phyloP scores from a whole-genome alignment of 2,113 vertebrate species.

The Arvicanthis niloticus region DNA sequence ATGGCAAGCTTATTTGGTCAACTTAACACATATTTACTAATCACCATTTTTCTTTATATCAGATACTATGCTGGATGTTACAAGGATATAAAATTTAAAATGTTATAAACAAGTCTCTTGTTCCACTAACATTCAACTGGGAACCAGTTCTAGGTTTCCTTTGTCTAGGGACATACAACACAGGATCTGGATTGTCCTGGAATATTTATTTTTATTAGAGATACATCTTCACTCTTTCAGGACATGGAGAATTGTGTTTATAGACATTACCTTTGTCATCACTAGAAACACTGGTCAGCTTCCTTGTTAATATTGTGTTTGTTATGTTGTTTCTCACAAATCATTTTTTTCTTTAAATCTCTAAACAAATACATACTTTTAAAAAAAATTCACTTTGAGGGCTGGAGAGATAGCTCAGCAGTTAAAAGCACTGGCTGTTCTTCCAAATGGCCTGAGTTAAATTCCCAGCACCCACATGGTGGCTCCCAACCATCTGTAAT shows the following conservation, averaged over 20 bases:
- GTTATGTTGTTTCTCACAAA: not conserved
- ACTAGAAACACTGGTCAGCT: not conserved
- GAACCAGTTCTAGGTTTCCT: not conserved
- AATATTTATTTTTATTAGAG: not conserved
- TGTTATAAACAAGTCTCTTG: not conserved
- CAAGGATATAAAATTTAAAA: conserved; percentile 10
- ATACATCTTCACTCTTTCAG: not conserved
- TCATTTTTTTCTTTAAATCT: not conserved
- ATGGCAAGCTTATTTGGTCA: not conserved
- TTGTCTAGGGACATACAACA: not conserved
- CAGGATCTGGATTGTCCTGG: not conserved
- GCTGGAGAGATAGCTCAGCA: too few species aligned
- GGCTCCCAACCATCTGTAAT: too few species aligned
- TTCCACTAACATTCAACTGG: not conserved
- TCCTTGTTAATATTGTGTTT: not conserved
- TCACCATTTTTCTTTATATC: not conserved
- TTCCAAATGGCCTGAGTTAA: too few species aligned
- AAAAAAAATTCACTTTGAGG: too few species aligned
- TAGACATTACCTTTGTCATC: not conserved
- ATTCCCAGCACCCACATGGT: too few species aligned
- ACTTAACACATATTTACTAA: not conserved
- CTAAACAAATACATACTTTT: conserved; percentile 1
- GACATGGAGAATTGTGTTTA: not conserved
- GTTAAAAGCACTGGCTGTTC: too few species aligned
- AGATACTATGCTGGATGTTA: not conserved